Evolutionary conservation across 2,113 vertebrate genomes (phyloP), one percentile per base, ranked within the genome.

Genomic region (Gambusia affinis): DNA sequence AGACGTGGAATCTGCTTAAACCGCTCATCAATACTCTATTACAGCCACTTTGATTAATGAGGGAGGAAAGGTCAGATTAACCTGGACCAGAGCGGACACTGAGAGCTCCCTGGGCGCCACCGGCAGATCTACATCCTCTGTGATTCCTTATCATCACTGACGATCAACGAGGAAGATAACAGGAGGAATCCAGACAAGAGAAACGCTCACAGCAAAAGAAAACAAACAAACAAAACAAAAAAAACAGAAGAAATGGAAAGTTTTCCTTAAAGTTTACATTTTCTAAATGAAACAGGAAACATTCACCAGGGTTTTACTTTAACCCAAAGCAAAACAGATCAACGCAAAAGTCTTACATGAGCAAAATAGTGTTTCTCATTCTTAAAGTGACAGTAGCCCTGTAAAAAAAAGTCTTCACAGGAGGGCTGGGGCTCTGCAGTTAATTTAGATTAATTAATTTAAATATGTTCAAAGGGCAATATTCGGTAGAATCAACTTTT

Each of bases 21-120:
- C 64, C 60, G 63, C 24, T 68, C 65, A 66, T 91, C 85, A 80
- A 88, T 82, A 84, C 70, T 30, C 75, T 84, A 89, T 92, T 90
- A 87, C 72, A 64, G 80, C 37, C 80, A 30, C 64, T 67, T n/a
- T 85, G 67, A 83, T 81, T 76, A 84, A 90, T 83, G 54, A 84
- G 67, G 69, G 33, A 76, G 47, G 76, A 81, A 85, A 60, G 63
- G 39, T 75, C 31, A 67, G 64, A 77, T 88, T 85, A 74, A 86
- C 74, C 37, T 44, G 74, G 64, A 81, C 22, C 12, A n/a, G 66
- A 78, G 78, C 68, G 27, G 73, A 31, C 22, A n/a, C 3, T 8
- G 64, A 37, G 80, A 60, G 64, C 28, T 4, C 76, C 73, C 66
- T 54, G 62, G 67, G 80, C 88, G 73, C 82, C 83, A 70, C 3